These are phyloP conservation scores for Lanistes nyassanus DNA, from an alignment of 1,140 invertebrate species.

Conservation along the genomic window DNA sequence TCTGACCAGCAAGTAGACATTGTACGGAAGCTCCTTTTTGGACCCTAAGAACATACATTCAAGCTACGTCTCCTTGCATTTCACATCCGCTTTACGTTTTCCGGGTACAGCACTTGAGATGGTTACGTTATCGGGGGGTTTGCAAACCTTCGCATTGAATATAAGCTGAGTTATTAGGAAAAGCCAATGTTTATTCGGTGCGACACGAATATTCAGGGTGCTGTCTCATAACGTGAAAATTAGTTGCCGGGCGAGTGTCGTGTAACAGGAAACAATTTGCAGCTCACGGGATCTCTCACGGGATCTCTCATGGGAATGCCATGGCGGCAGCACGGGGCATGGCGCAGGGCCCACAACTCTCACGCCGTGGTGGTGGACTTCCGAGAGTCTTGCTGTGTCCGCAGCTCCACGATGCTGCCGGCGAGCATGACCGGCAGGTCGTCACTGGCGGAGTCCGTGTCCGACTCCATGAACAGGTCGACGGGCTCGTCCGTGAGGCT, in stretches of 20 bases:
- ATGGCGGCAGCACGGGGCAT: too few relatives aligned
- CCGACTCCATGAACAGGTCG: conserved; percentile 43
- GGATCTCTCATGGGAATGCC: not conserved
- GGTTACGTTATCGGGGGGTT: too few relatives aligned
- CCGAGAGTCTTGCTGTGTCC: conserved; percentile 20
- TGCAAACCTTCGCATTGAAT: too few relatives aligned
- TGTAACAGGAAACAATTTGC: not conserved
- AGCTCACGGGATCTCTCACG: not conserved
- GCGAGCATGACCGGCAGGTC: conserved; percentile 27
- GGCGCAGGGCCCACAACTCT: too few relatives aligned
- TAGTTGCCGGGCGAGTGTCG: not conserved
- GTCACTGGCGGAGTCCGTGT: conserved; percentile 43
- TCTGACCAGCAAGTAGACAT: too few relatives aligned
- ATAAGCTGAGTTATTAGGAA: too few relatives aligned
- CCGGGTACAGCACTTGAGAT: too few relatives aligned
- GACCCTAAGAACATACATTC: too few relatives aligned
- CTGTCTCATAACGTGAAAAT: not conserved
- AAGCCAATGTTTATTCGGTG: not conserved
- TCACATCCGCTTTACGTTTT: too few relatives aligned
- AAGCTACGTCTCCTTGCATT: too few relatives aligned
- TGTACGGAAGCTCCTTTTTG: too few relatives aligned
- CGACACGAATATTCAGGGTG: not conserved
- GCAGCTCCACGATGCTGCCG: conserved; percentile 43
- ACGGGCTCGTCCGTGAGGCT: conserved; percentile 48
- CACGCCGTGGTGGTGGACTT: conserved; percentile 29